These are phyloP conservation scores for Cybosia mesomella DNA, from an alignment of 2,888 invertebrate species.

Conservation along the genomic window DNA sequence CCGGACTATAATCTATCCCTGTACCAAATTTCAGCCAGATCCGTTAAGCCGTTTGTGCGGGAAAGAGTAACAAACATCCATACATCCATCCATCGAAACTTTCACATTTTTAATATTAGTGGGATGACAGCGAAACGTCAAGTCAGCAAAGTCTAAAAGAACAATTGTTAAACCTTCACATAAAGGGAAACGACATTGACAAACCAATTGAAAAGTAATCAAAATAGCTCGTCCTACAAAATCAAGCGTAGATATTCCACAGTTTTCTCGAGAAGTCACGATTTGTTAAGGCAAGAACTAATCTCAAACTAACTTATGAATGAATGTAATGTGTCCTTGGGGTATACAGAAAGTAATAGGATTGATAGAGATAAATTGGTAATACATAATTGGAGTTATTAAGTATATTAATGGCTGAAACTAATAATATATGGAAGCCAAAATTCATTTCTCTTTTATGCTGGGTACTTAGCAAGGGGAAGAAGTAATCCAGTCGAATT, in stretches of 20 bases:
- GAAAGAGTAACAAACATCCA: no score
- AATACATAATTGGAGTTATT: conserved; percentile 2
- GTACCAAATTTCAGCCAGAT: no score
- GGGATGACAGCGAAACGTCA: no score
- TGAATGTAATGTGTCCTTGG: neutral
- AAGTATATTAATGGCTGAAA: neutral
- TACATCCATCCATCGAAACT: no score
- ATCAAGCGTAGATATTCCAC: neutral
- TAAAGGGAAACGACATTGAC: neutral
- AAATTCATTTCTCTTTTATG: neutral
- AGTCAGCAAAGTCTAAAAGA: neutral
- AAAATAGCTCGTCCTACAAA: neutral
- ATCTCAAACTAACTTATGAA: conserved; percentile 5
- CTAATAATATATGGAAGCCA: neutral
- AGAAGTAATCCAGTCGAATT: no score
- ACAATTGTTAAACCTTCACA: neutral
- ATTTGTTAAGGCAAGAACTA: neutral
- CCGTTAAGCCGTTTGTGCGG: no score
- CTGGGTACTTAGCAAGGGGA: no score
- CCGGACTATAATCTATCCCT: no score
- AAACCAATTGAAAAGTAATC: neutral
- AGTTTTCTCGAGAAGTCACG: neutral
- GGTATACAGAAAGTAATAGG: neutral
- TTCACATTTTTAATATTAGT: no score
- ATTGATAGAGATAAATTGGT: neutral